These are phyloP conservation scores for Lasioglossum lativentre DNA, from an alignment of 2,888 invertebrate genomes.

Conservation along the genomic window DNA sequence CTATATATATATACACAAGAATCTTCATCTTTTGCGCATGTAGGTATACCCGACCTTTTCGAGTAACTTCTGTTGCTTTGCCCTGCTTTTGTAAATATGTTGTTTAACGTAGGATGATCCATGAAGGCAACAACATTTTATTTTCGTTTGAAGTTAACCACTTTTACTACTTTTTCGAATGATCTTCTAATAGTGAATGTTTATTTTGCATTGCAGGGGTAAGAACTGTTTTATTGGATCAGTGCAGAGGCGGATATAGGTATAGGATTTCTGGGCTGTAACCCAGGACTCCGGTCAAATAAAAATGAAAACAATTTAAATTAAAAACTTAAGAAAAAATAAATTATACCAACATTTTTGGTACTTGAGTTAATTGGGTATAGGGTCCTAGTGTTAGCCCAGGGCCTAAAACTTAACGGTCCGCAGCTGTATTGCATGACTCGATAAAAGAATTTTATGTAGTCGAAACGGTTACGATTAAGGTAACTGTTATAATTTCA, in stretches of 20 bases:
- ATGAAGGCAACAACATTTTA: neutral
- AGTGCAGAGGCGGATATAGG: too few species aligned
- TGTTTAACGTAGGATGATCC: slow-evolving; percentile 24
- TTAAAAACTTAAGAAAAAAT: too few species aligned
- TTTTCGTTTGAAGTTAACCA: neutral
- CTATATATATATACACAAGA: slow-evolving; percentile 39
- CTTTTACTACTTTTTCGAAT: neutral
- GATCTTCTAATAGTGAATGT: neutral
- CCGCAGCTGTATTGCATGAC: neutral
- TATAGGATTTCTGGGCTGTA: too few species aligned
- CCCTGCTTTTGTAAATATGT: neutral
- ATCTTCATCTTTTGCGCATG: slow-evolving; percentile 41
- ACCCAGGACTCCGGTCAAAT: too few species aligned
- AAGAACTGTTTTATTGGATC: neutral
- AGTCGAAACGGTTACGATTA: neutral
- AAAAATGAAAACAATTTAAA: too few species aligned
- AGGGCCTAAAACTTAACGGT: too few species aligned
- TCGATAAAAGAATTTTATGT: neutral
- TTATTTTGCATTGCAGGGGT: neutral
- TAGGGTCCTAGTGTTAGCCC: too few species aligned
- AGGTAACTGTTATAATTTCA: neutral
- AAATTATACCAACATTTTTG: too few species aligned
- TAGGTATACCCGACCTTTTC: slow-evolving; percentile 38
- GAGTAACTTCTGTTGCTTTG: slow-evolving; percentile 14
- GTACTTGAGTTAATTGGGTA: too few species aligned